Evolutionary conservation across 2,113 vertebrate genomes (phyloP).

Genomic region (Saccopteryx leptura): DNA sequence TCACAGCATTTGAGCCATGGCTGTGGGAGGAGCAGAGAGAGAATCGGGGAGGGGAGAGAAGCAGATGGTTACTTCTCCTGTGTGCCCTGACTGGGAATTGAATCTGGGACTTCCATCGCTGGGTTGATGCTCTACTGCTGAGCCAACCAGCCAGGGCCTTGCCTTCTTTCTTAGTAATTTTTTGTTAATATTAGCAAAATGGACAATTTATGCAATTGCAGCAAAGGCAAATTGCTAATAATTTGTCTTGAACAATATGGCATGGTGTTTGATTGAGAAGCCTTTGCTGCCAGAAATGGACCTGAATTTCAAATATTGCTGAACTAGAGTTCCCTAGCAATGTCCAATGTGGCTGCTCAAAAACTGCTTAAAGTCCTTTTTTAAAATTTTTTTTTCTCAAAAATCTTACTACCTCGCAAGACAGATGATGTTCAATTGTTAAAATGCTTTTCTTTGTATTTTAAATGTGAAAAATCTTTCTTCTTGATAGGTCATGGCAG

Average conservation of each 20-base stretch:
- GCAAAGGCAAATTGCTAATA: slow-evolving; percentile 28
- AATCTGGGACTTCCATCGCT: too few species aligned
- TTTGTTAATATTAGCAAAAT: slow-evolving; percentile 56
- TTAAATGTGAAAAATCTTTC: slow-evolving; percentile 14
- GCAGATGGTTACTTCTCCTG: too few species aligned
- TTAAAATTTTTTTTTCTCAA: neutral
- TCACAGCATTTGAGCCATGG: too few species aligned
- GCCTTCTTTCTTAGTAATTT: slow-evolving; percentile 27
- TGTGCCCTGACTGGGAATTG: too few species aligned
- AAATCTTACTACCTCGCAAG: neutral
- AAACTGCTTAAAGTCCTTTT: neutral
- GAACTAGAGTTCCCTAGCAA: neutral
- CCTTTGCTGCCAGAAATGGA: neutral
- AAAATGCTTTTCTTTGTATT: slow-evolving; percentile 15
- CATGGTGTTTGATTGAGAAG: neutral
- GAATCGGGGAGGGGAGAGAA: too few species aligned
- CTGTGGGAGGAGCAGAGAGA: too few species aligned
- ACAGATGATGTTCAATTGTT: neutral
- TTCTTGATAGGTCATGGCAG: neutral
- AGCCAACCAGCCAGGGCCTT: too few species aligned
- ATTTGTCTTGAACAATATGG: slow-evolving; percentile 21
- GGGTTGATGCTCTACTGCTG: too few species aligned
- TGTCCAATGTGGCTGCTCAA: neutral
- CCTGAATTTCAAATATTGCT: neutral
- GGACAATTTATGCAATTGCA: slow-evolving; percentile 45